Percentiles rank a stretch among this genome's conserved stretches.
These are phyloP conservation scores for Epizoanthus stellaris DNA, from an alignment of 92 coral and sea anemone species.

Conservation along the genomic window DNA sequence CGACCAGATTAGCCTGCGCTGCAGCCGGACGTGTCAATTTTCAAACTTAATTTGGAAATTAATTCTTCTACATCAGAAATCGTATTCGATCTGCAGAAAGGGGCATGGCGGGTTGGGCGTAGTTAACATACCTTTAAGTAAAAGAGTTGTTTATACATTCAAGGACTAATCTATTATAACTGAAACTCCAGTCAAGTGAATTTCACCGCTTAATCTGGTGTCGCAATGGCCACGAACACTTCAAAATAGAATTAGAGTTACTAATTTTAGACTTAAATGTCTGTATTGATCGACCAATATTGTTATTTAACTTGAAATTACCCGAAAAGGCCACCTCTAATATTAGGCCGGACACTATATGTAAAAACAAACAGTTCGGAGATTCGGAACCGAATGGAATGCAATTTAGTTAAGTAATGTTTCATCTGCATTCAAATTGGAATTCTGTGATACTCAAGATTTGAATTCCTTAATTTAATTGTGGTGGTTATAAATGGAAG, in stretches of 20 bases:
- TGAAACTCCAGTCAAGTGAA: neutral
- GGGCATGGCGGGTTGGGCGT: neutral
- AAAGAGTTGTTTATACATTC: neutral
- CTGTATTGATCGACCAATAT: neutral
- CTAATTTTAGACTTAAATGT: neutral
- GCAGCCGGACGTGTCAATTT: too few species aligned
- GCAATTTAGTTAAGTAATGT: too few species aligned
- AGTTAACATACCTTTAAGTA: neutral
- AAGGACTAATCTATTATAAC: neutral
- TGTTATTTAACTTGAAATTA: neutral
- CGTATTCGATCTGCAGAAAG: neutral
- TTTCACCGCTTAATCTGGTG: neutral
- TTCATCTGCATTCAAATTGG: too few species aligned
- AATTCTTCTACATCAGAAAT: neutral
- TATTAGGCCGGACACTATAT: neutral
- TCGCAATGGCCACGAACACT: neutral
- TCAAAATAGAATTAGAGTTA: neutral
- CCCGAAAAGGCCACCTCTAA: neutral
- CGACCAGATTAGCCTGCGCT: too few species aligned
- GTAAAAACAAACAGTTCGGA: neutral
- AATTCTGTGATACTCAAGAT: too few species aligned
- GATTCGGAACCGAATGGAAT: too few species aligned
- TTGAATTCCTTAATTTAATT: too few species aligned
- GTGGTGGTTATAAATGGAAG: too few species aligned
- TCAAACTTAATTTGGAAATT: neutral